Evolutionary conservation across 30 jellyfish, hydroid and myxozoan species (phyloP).

Genomic region (Mastigias papua): DNA sequence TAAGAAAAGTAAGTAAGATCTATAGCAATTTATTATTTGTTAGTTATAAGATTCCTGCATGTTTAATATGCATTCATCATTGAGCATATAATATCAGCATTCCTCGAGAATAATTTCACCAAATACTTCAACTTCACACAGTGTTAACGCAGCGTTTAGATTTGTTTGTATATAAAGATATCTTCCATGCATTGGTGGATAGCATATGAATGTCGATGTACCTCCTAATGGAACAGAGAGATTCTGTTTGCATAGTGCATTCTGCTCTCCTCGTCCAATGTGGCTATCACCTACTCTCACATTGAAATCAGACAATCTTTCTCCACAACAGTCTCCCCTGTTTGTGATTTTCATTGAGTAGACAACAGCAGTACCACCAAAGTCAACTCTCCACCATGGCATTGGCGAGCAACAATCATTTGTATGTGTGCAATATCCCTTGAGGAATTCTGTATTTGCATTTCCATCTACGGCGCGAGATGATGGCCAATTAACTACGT

Average conservation of each 20-base stretch:
- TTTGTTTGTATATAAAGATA: conserved; percentile 16
- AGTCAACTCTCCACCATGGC: conserved; percentile 75
- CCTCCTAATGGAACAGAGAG: conserved; percentile 28
- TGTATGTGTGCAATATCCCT: conserved; percentile 53
- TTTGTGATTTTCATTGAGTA: conserved; percentile 54
- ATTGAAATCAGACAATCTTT: conserved; percentile 23
- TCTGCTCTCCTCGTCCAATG: conserved; percentile 13
- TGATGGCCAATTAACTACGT: background rate
- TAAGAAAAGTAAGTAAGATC: too few species aligned
- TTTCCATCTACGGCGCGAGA: conserved; percentile 59
- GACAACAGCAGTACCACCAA: conserved; percentile 44
- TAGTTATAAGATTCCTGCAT: too few species aligned
- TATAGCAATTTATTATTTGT: too few species aligned
- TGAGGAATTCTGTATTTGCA: background rate
- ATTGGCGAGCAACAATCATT: conserved; percentile 18
- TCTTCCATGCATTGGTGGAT: conserved; percentile 22
- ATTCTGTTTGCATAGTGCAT: conserved; percentile 6
- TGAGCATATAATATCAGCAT: too few species aligned
- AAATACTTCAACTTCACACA: conserved; percentile 28
- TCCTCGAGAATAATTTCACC: background rate
- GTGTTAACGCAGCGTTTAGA: background rate
- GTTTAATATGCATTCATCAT: too few species aligned
- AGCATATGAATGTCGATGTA: conserved; percentile 19
- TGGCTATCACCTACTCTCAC: conserved; percentile 31
- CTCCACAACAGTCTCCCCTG: conserved; percentile 62